A percentile compares a stretch with the other conserved stretches of the same genome.
Evolutionary conservation across 2,113 vertebrate genomes (phyloP).

Genomic region (Struthio camelus): DNA sequence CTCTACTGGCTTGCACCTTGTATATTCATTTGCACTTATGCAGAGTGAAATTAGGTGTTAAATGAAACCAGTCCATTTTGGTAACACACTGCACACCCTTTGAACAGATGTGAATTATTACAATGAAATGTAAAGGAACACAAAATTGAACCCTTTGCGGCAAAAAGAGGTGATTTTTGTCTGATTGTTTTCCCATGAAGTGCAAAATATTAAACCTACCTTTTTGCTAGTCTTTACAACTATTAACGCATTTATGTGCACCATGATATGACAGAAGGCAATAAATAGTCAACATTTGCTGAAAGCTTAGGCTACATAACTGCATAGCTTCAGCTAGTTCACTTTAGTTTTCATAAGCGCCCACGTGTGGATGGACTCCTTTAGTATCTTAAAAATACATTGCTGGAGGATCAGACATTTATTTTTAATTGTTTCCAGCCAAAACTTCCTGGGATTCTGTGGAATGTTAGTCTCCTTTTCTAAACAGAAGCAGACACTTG

Average conservation of each 20-base stretch:
- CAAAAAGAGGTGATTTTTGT: background rate
- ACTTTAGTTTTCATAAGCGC: background rate
- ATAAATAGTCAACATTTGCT: background rate
- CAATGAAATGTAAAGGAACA: background rate
- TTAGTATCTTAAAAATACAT: no score
- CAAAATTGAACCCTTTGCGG: background rate
- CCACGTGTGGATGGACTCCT: no score
- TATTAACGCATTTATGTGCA: background rate
- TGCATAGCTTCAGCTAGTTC: background rate
- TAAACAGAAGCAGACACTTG: no score
- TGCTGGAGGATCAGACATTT: no score
- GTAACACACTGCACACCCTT: background rate
- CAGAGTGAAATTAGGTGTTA: constrained; percentile 20
- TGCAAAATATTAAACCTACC: background rate
- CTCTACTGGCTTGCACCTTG: background rate
- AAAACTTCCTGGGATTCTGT: no score
- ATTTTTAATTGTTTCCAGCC: no score
- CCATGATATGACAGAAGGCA: background rate
- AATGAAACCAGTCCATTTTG: constrained; percentile 2
- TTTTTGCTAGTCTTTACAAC: background rate
- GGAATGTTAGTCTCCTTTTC: no score
- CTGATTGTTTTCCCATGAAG: background rate
- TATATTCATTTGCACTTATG: constrained; percentile 30
- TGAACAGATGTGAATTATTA: constrained; percentile 14
- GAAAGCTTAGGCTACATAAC: background rate